Percentiles rank a stretch among this genome's conserved stretches.
Evolutionary conservation across 2,888 invertebrate genomes (phyloP).

Genomic region (Altica lythri): DNA sequence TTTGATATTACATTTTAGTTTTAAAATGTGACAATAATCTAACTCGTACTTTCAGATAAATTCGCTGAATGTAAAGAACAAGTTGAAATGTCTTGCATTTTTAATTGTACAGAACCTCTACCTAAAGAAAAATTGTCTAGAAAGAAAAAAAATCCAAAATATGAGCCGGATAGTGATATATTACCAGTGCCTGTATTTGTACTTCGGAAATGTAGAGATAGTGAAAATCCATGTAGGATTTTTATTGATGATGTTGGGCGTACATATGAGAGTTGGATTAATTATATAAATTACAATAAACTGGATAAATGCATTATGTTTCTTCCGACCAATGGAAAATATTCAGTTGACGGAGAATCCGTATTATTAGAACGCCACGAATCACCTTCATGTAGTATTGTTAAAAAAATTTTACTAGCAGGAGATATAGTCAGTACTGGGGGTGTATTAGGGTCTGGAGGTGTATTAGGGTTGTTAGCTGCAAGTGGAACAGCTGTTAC

Average conservation of each 20-base stretch:
- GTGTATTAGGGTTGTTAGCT: constrained; percentile 60
- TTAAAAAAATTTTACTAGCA: constrained; percentile 42
- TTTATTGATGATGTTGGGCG: constrained; percentile 53
- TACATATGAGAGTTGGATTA: constrained; percentile 62
- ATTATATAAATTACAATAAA: constrained; percentile 61
- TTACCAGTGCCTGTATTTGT: constrained; percentile 50
- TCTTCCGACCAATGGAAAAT: constrained; percentile 61
- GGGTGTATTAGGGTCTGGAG: constrained; percentile 56
- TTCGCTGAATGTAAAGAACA: constrained; percentile 43
- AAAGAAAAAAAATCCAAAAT: constrained; percentile 44
- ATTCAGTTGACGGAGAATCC: constrained; percentile 42
- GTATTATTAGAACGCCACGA: constrained; percentile 46
- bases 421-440: constrained; percentile 47
- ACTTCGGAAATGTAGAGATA: constrained; percentile 49
- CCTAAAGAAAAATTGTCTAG: constrained; percentile 44
- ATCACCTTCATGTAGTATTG: constrained; percentile 50
- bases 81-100: constrained; percentile 45
- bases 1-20: neutral
- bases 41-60: constrained; percentile 36
- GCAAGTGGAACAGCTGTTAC: constrained; percentile 60
- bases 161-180: constrained; percentile 49
- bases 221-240: constrained; percentile 47
- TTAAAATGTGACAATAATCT: neutral
- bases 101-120: constrained; percentile 48
- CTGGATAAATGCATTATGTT: constrained; percentile 62